Percentiles rank a stretch among this genome's conserved stretches.
These are phyloP conservation scores for Cloeon dipterum DNA, from an alignment of 2,888 invertebrate genomes.

Conservation along the genomic window DNA sequence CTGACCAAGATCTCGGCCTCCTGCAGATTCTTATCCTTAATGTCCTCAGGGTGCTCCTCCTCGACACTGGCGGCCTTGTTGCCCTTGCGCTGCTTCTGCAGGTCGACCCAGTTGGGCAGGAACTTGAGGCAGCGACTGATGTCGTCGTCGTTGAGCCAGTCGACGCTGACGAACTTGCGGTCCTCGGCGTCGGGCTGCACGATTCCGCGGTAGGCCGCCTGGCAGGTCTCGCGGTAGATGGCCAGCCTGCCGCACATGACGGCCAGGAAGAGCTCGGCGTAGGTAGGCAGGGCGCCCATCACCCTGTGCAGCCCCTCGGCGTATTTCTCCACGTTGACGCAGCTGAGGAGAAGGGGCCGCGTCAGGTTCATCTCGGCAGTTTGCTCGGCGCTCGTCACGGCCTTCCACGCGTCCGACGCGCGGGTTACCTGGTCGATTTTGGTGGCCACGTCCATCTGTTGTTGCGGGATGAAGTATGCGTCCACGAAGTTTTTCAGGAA, in stretches of 20 bases:
- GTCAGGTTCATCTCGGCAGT: constrained; percentile 34
- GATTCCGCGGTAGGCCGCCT: constrained; percentile 46
- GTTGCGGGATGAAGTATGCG: constrained; percentile 60
- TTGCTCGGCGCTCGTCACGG: constrained; percentile 42
- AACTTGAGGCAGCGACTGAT: constrained; percentile 81
- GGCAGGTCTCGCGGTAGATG: constrained; percentile 51
- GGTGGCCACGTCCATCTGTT: constrained; percentile 35
- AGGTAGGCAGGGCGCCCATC: constrained; percentile 45
- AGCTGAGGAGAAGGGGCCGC: constrained; percentile 45
- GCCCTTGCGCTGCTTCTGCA: constrained; percentile 24
- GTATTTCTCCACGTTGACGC: constrained; percentile 43
- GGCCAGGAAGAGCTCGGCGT: constrained; percentile 48
- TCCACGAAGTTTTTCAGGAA: constrained; percentile 74
- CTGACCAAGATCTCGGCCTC: constrained; percentile 87
- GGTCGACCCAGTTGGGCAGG: constrained; percentile 53
- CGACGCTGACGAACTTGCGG: constrained; percentile 54
- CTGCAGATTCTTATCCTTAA: constrained; percentile 52
- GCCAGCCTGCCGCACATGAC: constrained; percentile 44
- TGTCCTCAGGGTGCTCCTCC: constrained; percentile 57
- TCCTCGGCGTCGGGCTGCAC: constrained; percentile 59
- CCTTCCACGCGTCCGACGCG: constrained; percentile 56
- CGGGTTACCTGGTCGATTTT: constrained; percentile 48
- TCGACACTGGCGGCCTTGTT: constrained; percentile 23
- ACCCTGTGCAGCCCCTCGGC: constrained; percentile 39
- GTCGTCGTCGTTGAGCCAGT: constrained; percentile 87